A percentile compares a stretch with the other conserved stretches of the same genome.
phyloP scores from a whole-genome alignment of 2,113 vertebrate species.

The Bungarus multicinctus region DNA sequence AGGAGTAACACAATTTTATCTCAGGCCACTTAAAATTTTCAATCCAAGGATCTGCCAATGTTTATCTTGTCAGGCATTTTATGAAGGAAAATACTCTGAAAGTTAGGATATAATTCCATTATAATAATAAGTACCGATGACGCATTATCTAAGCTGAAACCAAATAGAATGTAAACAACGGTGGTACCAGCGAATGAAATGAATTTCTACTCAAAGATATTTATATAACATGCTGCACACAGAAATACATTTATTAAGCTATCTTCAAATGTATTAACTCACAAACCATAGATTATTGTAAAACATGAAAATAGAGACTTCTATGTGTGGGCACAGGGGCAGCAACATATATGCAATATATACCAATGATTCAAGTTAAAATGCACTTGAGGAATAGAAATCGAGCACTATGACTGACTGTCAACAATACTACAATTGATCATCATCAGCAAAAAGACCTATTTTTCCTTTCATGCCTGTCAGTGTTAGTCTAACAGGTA shows the following conservation, averaged over 20 bases:
- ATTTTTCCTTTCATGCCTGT: conserved; percentile 40
- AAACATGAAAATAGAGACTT: conserved; percentile 4
- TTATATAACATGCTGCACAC: neutral
- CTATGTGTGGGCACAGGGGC: neutral
- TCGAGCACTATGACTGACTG: conserved; percentile 20
- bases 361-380: conserved; percentile 36
- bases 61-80: neutral
- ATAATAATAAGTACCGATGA: neutral
- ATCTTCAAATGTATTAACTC: conserved; percentile 4
- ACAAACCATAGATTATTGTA: conserved; percentile 16
- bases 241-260: conserved; percentile 3
- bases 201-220: neutral
- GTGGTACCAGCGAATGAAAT: neutral
- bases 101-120: neutral
- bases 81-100: neutral
- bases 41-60: neutral
- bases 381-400: conserved; percentile 26
- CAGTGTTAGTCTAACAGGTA: conserved; percentile 28
- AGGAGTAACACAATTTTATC: neutral
- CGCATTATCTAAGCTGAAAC: neutral
- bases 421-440: conserved; percentile 25
- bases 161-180: neutral
- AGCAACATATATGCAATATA: conserved; percentile 9
- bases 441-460: conserved; percentile 17
- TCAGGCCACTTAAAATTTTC: neutral